Conservation (phyloP, 2,888 invertebrate species). For the Acleris laterana region DNA sequence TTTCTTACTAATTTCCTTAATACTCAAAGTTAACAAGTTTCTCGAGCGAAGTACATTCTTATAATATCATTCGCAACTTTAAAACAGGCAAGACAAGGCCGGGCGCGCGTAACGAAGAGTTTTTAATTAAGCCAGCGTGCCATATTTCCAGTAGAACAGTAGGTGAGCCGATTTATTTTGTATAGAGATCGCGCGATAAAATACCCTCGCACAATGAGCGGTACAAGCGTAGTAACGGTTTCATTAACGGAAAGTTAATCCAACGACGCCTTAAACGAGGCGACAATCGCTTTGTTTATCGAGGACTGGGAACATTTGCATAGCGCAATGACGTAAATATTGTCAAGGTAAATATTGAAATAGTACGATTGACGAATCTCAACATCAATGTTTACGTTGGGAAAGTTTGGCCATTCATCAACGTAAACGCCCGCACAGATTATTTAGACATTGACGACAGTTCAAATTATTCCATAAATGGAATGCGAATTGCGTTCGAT, state of each 20-base stretch:
- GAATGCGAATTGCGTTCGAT: constrained; percentile 17
- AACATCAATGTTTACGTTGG: constrained; percentile 38
- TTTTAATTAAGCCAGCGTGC: constrained; percentile 39
- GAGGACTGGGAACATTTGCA: constrained; percentile 60
- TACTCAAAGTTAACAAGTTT: constrained; percentile 31
- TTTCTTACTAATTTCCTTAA: constrained; percentile 31
- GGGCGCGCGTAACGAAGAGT: constrained; percentile 37
- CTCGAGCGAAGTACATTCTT: constrained; percentile 29
- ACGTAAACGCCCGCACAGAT: constrained; percentile 9
- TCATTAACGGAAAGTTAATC: constrained; percentile 55
- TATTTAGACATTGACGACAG: not conserved
- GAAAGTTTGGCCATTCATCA: constrained; percentile 46
- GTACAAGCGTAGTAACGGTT: constrained; percentile 39
- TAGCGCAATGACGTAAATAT: constrained; percentile 61
- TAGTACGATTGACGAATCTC: constrained; percentile 58
- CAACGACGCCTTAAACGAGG: constrained; percentile 42
- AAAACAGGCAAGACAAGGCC: constrained; percentile 27
- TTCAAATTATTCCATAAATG: constrained; percentile 7
- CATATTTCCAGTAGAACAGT: constrained; percentile 37
- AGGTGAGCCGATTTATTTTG: constrained; percentile 40
- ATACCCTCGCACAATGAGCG: constrained; percentile 37
- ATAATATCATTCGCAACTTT: constrained; percentile 33
- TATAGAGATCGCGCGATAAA: constrained; percentile 39
- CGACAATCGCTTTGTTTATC: constrained; percentile 56
- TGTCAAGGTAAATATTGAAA: constrained; percentile 61